Evolutionary conservation across 1,140 invertebrate species (phyloP).

Genomic region (Trinorchestia longiramus): DNA sequence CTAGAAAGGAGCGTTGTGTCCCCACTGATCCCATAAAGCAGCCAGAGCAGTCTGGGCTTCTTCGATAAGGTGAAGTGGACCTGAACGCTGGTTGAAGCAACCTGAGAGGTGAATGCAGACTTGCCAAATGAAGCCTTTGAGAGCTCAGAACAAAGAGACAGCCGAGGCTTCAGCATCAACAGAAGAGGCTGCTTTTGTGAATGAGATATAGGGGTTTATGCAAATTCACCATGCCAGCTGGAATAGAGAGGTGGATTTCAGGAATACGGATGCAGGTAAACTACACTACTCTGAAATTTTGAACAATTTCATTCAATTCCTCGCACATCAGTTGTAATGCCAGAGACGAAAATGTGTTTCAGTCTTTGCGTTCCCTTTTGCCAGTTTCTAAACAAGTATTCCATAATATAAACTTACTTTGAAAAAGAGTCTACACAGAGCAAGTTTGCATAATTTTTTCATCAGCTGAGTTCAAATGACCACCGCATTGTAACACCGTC

Average conservation of each 20-base stretch:
- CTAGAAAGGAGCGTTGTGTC: background rate
- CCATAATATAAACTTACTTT: no score
- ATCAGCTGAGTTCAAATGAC: no score
- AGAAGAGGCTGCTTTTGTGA: background rate
- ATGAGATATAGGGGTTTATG: background rate
- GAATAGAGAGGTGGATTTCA: background rate
- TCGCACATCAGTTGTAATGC: no score
- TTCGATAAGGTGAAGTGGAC: background rate
- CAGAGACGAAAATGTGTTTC: no score
- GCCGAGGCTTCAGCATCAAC: background rate
- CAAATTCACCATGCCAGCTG: background rate
- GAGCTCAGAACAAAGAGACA: background rate
- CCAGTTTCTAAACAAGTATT: no score
- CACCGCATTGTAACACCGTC: no score
- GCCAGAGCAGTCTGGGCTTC: background rate
- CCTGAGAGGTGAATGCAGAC: background rate
- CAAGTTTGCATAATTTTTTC: no score
- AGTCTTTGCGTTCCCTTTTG: no score
- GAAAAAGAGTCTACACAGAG: no score
- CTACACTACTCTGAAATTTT: background rate
- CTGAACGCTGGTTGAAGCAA: background rate
- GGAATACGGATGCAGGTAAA: background rate
- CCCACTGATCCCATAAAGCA: background rate
- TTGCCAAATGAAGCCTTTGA: background rate
- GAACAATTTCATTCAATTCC: background rate